These are phyloP conservation scores for Poeciliopsis turrubarensis DNA, from an alignment of 2,113 vertebrate species.

Conservation along the genomic window DNA sequence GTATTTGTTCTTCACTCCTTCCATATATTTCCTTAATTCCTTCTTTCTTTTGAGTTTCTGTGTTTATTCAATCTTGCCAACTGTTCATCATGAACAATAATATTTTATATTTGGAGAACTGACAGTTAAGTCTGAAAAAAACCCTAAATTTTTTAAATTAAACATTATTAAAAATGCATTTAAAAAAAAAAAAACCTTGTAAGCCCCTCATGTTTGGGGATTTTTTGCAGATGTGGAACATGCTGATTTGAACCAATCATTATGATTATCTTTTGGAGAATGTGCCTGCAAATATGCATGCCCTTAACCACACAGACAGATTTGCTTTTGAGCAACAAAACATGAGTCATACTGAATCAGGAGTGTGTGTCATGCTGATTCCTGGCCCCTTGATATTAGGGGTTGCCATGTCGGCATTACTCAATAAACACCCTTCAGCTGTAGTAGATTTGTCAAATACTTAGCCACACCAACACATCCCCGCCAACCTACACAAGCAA, in stretches of 20 bases:
- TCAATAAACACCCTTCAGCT: slow-evolving; percentile 71
- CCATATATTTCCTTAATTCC: neutral
- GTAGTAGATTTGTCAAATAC: slow-evolving; percentile 66
- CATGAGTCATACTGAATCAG: slow-evolving; percentile 59
- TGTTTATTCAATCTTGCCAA: neutral
- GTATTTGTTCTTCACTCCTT: neutral
- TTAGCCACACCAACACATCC: slow-evolving; percentile 57
- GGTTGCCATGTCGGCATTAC: slow-evolving; percentile 64
- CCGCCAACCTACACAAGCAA: slow-evolving; percentile 69
- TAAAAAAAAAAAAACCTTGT: too few species aligned
- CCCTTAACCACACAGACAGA: neutral
- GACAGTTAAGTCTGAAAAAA: neutral
- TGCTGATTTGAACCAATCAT: slow-evolving; percentile 33
- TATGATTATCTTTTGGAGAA: slow-evolving; percentile 42
- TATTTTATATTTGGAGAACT: neutral
- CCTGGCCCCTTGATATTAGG: slow-evolving; percentile 47
- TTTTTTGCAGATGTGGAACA: slow-evolving; percentile 61
- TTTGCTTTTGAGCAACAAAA: slow-evolving; percentile 13
- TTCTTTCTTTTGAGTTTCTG: neutral
- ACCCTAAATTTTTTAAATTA: too few species aligned
- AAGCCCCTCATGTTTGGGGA: slow-evolving; percentile 4
- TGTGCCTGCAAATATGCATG: slow-evolving; percentile 9
- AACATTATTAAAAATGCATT: neutral
- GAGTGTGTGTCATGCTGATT: slow-evolving; percentile 30
- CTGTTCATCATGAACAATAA: neutral